Conservation (phyloP, 2,797 vertebrate genomes). For the Rhinophrynus dorsalis region DNA sequence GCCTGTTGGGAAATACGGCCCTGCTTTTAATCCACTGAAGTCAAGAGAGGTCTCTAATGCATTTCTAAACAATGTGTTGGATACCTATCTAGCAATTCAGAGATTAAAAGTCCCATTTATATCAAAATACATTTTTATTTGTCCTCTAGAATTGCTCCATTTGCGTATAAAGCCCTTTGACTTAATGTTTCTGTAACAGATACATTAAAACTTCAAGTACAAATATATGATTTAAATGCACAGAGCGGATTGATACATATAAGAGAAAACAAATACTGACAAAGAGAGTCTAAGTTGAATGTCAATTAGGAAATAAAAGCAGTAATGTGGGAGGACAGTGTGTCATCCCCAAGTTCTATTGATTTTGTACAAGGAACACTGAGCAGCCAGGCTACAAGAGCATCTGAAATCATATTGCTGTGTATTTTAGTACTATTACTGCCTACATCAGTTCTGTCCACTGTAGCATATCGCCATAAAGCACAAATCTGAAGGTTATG, state of each 20-base stretch:
- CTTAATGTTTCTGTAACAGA: too few species aligned
- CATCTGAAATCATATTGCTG: slow-evolving; percentile 37
- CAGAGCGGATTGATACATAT: slow-evolving; percentile 37
- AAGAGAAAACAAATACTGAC: slow-evolving; percentile 51
- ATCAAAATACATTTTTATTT: too few species aligned
- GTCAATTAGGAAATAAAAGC: slow-evolving; percentile 49
- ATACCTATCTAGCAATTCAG: too few species aligned
- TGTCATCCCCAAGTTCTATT: slow-evolving; percentile 51
- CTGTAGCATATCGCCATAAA: slow-evolving; percentile 45
- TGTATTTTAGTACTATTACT: slow-evolving; percentile 27
- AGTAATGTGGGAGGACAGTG: slow-evolving; percentile 51
- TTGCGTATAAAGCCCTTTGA: too few species aligned
- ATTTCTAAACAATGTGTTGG: too few species aligned
- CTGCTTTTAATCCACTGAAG: too few species aligned
- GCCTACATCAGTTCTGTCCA: slow-evolving; percentile 28
- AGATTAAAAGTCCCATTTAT: too few species aligned
- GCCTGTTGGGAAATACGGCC: too few species aligned
- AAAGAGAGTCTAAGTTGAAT: slow-evolving; percentile 44
- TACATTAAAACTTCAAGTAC: slow-evolving; percentile 31
- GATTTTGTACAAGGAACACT: slow-evolving; percentile 51
- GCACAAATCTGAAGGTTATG: not conserved
- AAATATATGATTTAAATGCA: slow-evolving; percentile 31
- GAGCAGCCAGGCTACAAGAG: slow-evolving; percentile 44
- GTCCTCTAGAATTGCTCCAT: too few species aligned
- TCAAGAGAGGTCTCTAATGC: too few species aligned